Evolutionary conservation across 2,888 invertebrate genomes (phyloP).

Genomic region (Drosophila vallismaia): DNA sequence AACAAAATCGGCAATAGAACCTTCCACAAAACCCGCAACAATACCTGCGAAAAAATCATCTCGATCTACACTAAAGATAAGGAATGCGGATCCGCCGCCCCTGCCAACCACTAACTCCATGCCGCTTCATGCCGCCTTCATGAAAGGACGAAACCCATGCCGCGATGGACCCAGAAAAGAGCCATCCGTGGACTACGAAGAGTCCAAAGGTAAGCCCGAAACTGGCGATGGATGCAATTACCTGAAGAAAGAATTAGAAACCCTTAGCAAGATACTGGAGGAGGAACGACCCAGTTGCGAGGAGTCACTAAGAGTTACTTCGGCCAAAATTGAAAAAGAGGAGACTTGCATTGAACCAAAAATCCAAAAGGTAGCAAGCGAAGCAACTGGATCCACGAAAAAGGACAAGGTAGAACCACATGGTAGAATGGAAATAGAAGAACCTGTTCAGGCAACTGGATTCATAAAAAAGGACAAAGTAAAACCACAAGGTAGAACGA

Average conservation of each 20-base stretch:
- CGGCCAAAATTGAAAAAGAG: no score
- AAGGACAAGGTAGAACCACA: no score
- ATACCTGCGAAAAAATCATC: neutral
- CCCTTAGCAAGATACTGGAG: neutral
- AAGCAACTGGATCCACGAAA: no score
- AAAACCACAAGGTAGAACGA: no score
- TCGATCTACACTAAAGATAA: neutral
- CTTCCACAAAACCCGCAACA: neutral
- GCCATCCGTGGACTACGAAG: neutral
- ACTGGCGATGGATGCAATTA: neutral
- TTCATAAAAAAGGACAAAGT: no score
- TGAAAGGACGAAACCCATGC: neutral
- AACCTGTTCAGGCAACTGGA: no score
- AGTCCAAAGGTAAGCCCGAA: neutral
- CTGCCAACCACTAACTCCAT: neutral
- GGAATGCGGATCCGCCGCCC: neutral
- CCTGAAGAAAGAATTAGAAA: neutral
- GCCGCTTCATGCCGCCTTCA: neutral
- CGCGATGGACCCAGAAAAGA: neutral
- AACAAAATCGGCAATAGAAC: neutral
- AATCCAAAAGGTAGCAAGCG: no score
- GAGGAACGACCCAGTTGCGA: neutral
- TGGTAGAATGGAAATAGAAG: no score
- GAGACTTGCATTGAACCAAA: no score
- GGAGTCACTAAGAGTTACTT: no score